These are phyloP conservation scores for Antitype chi DNA, from an alignment of 2,888 invertebrate genomes.

Conservation along the genomic window DNA sequence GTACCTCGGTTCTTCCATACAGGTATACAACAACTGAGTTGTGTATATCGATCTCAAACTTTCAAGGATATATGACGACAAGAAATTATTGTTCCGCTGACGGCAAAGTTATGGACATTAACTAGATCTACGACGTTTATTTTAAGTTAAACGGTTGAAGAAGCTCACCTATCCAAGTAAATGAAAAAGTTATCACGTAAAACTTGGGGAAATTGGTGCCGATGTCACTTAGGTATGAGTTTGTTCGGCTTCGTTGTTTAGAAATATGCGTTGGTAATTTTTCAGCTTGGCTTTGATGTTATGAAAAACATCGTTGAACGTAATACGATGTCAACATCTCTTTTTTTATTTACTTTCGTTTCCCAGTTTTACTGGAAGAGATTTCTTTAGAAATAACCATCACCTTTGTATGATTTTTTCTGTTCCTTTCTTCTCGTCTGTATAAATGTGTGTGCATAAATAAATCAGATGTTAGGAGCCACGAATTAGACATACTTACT, in stretches of 20 bases:
- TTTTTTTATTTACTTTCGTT: too few relatives aligned
- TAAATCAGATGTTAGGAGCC: not conserved
- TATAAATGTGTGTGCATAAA: too few relatives aligned
- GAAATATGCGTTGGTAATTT: conserved; percentile 54
- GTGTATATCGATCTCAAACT: conserved; percentile 45
- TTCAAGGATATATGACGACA: conserved; percentile 42
- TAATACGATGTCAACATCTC: not conserved
- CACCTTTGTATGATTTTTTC: too few relatives aligned
- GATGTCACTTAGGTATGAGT: conserved; percentile 72
- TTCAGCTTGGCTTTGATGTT: conserved; percentile 23
- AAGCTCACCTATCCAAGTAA: conserved; percentile 73
- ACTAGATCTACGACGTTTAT: conserved; percentile 62
- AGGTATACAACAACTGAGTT: not conserved
- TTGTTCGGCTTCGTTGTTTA: conserved; percentile 67
- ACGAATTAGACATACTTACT: not conserved
- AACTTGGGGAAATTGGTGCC: conserved; percentile 76
- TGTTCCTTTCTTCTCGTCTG: too few relatives aligned
- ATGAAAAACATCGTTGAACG: conserved; percentile 26
- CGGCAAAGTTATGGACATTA: conserved; percentile 55
- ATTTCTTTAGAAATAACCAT: too few relatives aligned
- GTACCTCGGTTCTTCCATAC: not conserved
- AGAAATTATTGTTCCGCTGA: conserved; percentile 52
- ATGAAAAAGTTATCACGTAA: conserved; percentile 79
- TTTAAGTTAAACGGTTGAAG: conserved; percentile 58
- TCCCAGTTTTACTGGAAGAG: too few relatives aligned